Evolutionary conservation across 1,140 invertebrate species (phyloP).

Genomic region (Drosophila melanogaster): DNA sequence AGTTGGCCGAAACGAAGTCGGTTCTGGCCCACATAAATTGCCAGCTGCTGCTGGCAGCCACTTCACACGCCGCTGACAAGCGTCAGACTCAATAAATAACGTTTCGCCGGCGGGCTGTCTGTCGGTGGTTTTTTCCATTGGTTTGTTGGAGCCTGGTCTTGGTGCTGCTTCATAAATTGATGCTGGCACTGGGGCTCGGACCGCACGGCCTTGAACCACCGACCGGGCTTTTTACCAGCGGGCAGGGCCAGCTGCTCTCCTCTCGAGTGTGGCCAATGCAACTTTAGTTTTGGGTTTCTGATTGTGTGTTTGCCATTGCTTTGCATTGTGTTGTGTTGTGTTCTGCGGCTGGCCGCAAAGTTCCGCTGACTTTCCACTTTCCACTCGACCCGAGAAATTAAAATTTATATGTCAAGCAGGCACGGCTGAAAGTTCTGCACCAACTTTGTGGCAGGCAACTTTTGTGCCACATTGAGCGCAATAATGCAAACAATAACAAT

Average conservation of each 20-base stretch:
- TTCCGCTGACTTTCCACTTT: conserved; percentile 34
- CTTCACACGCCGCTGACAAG: conserved; percentile 63
- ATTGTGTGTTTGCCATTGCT: conserved; percentile 33
- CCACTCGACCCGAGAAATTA: conserved; percentile 53
- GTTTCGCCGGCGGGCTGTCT: conserved; percentile 37
- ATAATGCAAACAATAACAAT: conserved; percentile 72
- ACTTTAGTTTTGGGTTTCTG: conserved; percentile 44
- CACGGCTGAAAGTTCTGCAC: conserved; percentile 55
- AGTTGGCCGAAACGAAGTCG: conserved; percentile 24
- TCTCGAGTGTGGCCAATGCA: conserved; percentile 50
- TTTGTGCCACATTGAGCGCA: conserved; percentile 69
- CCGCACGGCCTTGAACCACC: conserved; percentile 48
- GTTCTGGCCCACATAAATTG: conserved; percentile 56
- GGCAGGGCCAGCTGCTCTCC: conserved; percentile 34
- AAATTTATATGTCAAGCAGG: conserved; percentile 75
- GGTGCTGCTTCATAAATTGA: conserved; percentile 47
- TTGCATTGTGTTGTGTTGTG: conserved; percentile 34
- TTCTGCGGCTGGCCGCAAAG: conserved; percentile 42
- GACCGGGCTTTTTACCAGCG: conserved; percentile 23
- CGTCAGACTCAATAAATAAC: conserved; percentile 70
- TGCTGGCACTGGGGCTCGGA: conserved; percentile 18
- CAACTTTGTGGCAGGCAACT: conserved; percentile 61
- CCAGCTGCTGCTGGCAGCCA: conserved; percentile 35
- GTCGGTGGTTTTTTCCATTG: conserved; percentile 20
- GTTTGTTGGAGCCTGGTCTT: conserved; percentile 2